Evolutionary conservation across 1,140 invertebrate species (phyloP), one percentile per base, ranked within the genome.

Genomic region (Orussus abietinus): DNA sequence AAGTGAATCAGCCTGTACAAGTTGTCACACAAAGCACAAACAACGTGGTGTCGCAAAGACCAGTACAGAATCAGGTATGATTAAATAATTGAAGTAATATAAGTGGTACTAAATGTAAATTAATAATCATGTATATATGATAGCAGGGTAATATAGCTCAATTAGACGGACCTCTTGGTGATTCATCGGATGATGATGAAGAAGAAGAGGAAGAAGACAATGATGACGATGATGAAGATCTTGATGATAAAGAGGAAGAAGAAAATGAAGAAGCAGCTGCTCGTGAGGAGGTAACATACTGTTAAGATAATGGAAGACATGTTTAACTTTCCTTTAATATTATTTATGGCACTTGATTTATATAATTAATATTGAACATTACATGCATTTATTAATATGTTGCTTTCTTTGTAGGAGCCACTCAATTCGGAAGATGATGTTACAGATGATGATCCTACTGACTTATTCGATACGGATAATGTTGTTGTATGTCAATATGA

Each of bases 401-500:
- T 26, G 29, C n/a, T 36, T n/a, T 31, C 38, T 44, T 66, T 69
- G 22, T 45, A 89, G 79, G 95, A 97, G 64, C 93, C 95, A 0
- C 72, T 98, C 0, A 97, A 97, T 73, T 96, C 92, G 11, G 92
- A 85, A 54, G 92, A 96, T 72, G 95, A 98, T 78, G 91, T 96
- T 1, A 96, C 92, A 41, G 96, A 98, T 66, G 95, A 97, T 59
- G 95, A 98, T 69, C 86, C 92, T 1, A 79, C 83, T 45, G 94
- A 96, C 65, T 77, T 98, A 61, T 98, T 97, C 76, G 95, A 98
- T 59, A 95, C 95, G 33, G 95, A 98, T 49, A 97, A 98, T 80
- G 93, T 99, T 39, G 92, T 99, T 47, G 96, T 99, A 19, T 99
- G 96, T 69, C 96, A 99, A 66, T 99, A 98, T 78, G 96, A 98